Conservation (phyloP, 2,113 vertebrate species). For the Vulpes lagopus region DNA sequence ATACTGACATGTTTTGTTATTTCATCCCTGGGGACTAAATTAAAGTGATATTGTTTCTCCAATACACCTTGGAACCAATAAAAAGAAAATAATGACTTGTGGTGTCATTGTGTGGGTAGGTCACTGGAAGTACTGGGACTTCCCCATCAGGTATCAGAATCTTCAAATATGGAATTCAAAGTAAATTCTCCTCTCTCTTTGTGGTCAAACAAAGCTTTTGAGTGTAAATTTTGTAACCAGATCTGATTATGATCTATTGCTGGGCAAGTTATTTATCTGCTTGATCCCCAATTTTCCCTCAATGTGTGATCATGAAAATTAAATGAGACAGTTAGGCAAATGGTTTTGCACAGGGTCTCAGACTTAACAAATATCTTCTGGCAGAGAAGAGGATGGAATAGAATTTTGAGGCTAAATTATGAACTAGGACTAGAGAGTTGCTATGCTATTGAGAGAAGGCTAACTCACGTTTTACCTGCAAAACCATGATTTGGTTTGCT, state of each 20-base stretch:
- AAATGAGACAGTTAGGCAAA: neutral
- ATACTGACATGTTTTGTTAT: neutral
- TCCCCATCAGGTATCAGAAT: neutral
- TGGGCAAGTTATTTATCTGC: neutral
- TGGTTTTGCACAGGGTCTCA: neutral
- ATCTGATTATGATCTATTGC: neutral
- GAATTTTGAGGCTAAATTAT: neutral
- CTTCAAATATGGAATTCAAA: neutral
- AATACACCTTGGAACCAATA: neutral
- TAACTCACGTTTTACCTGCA: neutral
- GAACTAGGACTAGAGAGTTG: neutral
- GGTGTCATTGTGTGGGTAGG: neutral
- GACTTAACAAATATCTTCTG: neutral
- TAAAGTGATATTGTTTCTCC: conserved; percentile 40
- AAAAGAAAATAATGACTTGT: neutral
- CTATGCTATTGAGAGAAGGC: neutral
- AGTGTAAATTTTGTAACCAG: neutral
- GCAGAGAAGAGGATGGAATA: neutral
- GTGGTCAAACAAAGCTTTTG: neutral
- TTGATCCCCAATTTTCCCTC: neutral
- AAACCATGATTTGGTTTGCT: neutral
- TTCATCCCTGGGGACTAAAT: conserved; percentile 13
- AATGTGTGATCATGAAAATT: neutral
- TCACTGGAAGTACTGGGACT: neutral
- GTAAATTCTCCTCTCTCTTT: neutral